Percentiles rank a stretch among this genome's conserved stretches.
phyloP scores from a whole-genome alignment of 2,113 vertebrate genomes.

The Oreocharis arfaki region DNA sequence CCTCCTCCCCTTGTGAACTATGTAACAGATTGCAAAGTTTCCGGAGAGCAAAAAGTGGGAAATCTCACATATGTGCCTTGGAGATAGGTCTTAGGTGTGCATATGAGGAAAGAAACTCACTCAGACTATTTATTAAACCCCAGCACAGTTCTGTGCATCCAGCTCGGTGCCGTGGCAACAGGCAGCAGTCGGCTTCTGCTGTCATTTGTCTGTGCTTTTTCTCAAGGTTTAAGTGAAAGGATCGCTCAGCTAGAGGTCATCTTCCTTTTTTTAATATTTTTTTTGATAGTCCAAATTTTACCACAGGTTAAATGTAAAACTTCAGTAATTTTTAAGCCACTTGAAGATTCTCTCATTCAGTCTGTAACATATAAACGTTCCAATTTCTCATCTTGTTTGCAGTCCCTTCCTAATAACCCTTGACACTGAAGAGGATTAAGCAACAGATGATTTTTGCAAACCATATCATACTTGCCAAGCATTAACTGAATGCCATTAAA shows the following conservation, averaged over 20 bases:
- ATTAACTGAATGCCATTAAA: neutral
- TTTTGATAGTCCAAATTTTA: neutral
- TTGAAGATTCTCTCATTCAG: neutral
- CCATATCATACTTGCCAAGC: neutral
- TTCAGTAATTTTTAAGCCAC: neutral
- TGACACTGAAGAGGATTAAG: slow-evolving; percentile 8
- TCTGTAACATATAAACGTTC: neutral
- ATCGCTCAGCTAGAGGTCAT: neutral
- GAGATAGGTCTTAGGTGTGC: neutral
- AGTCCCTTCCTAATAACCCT: neutral
- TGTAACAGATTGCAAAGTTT: neutral
- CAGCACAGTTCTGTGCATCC: neutral
- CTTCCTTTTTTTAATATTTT: neutral
- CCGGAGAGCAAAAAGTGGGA: neutral
- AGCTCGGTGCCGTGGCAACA: accelerated
- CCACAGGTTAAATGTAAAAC: neutral
- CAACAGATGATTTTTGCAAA: neutral
- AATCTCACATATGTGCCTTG: neutral
- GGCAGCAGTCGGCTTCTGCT: neutral
- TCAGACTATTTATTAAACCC: neutral
- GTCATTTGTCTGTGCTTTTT: neutral
- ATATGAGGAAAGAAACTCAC: neutral
- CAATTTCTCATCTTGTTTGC: neutral
- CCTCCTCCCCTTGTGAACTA: neutral
- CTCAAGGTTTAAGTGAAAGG: neutral